A percentile compares a stretch with the other conserved stretches of the same genome.
phyloP scores from a whole-genome alignment of 2,797 vertebrate species.

The Anabacerthia variegaticeps region DNA sequence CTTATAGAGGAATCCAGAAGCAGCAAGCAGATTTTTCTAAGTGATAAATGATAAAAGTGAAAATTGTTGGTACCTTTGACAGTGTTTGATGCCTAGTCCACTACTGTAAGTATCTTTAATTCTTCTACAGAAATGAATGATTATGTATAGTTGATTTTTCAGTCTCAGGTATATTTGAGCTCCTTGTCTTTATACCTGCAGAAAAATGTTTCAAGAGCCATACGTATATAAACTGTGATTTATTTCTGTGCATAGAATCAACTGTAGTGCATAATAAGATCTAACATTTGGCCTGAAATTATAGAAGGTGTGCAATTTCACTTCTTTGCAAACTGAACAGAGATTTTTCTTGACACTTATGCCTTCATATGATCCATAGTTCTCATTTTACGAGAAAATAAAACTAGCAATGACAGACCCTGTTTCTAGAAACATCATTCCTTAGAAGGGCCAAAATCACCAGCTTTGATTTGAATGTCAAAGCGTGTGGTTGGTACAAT shows the following conservation, averaged over 20 bases:
- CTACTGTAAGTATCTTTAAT: conserved; percentile 2
- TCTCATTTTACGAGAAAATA: conserved; percentile 11
- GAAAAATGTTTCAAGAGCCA: neutral
- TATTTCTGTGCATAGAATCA: neutral
- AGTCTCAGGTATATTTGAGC: neutral
- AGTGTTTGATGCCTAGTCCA: neutral
- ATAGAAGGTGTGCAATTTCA: neutral
- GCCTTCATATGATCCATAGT: neutral
- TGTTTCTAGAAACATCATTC: neutral
- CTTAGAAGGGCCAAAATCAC: neutral
- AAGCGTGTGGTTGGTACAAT: neutral
- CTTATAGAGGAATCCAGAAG: neutral
- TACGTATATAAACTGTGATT: neutral
- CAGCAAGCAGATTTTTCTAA: neutral
- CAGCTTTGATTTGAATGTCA: neutral
- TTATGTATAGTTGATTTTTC: neutral
- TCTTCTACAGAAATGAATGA: neutral
- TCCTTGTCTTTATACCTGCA: neutral
- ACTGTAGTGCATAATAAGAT: neutral
- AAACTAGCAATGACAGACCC: neutral
- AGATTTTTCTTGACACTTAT: neutral
- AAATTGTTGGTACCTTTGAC: neutral
- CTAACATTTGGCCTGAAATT: neutral
- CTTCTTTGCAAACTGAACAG: neutral
- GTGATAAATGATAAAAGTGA: neutral